These are phyloP conservation scores for Incurvaria masculella DNA, from an alignment of 2,888 invertebrate genomes.

Conservation along the genomic window DNA sequence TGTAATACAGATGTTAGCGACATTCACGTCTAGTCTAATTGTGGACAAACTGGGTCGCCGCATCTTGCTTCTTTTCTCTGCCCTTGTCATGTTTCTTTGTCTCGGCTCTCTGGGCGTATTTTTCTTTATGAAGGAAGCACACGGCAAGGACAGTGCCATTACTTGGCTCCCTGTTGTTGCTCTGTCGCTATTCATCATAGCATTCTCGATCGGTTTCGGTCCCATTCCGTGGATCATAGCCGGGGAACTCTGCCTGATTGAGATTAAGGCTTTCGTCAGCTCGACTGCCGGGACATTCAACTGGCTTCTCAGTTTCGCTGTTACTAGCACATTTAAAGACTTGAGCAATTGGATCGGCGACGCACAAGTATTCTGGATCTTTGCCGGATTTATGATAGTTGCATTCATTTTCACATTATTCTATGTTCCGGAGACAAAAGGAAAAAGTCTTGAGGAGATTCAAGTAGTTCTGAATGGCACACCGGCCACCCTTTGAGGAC, in stretches of 20 bases:
- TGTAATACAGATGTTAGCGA: conserved; percentile 75
- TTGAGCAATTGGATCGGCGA: conserved; percentile 54
- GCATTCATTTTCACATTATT: conserved; percentile 68
- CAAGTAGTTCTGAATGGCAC: conserved; percentile 46
- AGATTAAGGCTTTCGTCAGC: conserved; percentile 73
- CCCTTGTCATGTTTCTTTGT: conserved; percentile 66
- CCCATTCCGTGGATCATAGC: conserved; percentile 87
- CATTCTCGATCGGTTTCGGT: conserved; percentile 82
- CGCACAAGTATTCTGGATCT: conserved; percentile 72
- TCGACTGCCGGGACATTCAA: conserved; percentile 79
- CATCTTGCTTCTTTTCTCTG: conserved; percentile 69
- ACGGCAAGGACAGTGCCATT: conserved; percentile 33
- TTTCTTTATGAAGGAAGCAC: conserved; percentile 53
- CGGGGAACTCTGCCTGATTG: conserved; percentile 76
- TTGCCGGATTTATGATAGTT: conserved; percentile 61
- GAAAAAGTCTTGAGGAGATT: conserved; percentile 67
- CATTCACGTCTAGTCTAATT: conserved; percentile 69
- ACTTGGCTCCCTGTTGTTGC: conserved; percentile 74
- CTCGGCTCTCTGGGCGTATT: conserved; percentile 68
- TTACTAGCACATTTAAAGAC: conserved; percentile 69
- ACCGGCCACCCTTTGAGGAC: no score
- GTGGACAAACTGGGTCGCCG: conserved; percentile 81
- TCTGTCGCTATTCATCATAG: conserved; percentile 71
- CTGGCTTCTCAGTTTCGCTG: conserved; percentile 77
- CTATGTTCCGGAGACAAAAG: conserved; percentile 66